These are phyloP conservation scores for Phalloptychus januarius DNA, from an alignment of 2,797 vertebrate genomes.

Conservation along the genomic window DNA sequence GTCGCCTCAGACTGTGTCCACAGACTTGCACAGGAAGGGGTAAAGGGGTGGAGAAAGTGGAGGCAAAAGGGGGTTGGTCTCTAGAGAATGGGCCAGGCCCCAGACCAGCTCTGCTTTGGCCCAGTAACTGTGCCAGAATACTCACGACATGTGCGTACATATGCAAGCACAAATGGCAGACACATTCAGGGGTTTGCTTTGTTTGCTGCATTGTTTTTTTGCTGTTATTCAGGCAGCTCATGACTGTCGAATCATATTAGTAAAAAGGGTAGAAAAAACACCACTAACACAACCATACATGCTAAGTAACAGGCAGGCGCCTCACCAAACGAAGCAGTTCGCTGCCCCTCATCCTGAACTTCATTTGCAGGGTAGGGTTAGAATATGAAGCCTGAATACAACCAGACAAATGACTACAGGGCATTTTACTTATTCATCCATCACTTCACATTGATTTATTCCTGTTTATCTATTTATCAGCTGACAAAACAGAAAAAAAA, in stretches of 20 bases:
- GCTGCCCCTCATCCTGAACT: slow-evolving; percentile 63
- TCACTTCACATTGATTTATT: slow-evolving; percentile 80
- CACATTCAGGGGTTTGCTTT: slow-evolving; percentile 81
- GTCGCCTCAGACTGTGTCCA: slow-evolving; percentile 76
- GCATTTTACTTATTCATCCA: slow-evolving; percentile 82
- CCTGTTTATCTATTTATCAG: slow-evolving; percentile 80
- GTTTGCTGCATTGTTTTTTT: slow-evolving; percentile 67
- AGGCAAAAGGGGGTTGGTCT: slow-evolving; percentile 52
- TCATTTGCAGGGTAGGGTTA: slow-evolving; percentile 67
- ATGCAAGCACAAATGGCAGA: slow-evolving; percentile 80
- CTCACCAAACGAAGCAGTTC: slow-evolving; percentile 31
- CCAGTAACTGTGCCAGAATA: slow-evolving; percentile 80
- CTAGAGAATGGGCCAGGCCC: slow-evolving; percentile 79
- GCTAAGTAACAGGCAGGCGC: slow-evolving; percentile 22
- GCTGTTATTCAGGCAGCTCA: slow-evolving; percentile 63
- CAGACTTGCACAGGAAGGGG: slow-evolving; percentile 76
- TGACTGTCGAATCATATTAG: slow-evolving; percentile 64
- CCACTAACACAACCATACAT: slow-evolving; percentile 8
- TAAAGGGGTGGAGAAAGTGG: slow-evolving; percentile 53
- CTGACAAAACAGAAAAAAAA: slow-evolving; percentile 33
- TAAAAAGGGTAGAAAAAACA: slow-evolving; percentile 32
- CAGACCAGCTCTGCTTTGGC: slow-evolving; percentile 80
- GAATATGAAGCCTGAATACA: slow-evolving; percentile 71
- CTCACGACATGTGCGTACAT: slow-evolving; percentile 77
- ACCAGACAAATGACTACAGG: slow-evolving; percentile 79